Percentiles rank a stretch among this genome's conserved stretches.
Evolutionary conservation across 2,888 invertebrate genomes (phyloP).

Genomic region (Orthosia gracilis): DNA sequence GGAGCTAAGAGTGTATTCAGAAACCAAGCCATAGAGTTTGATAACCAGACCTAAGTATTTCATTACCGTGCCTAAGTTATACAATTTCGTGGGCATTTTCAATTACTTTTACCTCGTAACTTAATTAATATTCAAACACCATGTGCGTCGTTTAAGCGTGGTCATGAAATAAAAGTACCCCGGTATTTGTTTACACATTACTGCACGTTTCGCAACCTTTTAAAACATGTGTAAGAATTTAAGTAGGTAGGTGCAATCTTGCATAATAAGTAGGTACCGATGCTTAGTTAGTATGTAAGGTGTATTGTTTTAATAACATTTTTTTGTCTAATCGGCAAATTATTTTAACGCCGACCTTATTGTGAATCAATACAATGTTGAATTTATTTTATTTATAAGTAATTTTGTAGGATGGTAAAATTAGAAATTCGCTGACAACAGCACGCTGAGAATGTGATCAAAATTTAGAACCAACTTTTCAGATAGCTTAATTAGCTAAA

Average conservation of each 20-base stretch:
- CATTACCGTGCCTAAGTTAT: too few relatives aligned
- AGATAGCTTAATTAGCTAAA: neutral
- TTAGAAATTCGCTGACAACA: neutral
- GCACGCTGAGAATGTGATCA: neutral
- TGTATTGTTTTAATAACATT: conserved; percentile 15
- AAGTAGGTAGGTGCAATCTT: conserved; percentile 5
- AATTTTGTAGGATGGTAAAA: neutral
- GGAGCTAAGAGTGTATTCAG: too few relatives aligned
- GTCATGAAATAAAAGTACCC: conserved; percentile 1
- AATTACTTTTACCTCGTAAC: neutral
- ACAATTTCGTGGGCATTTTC: neutral
- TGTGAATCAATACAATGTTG: conserved; percentile 12
- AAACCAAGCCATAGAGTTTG: too few relatives aligned
- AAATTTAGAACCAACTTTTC: conserved; percentile 5
- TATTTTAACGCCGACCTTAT: neutral
- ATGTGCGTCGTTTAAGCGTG: conserved; percentile 1
- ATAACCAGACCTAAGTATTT: too few relatives aligned
- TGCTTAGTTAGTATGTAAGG: neutral
- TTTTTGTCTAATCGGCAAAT: neutral
- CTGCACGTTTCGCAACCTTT: conserved; percentile 36
- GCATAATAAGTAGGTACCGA: neutral
- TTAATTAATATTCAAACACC: conserved; percentile 5
- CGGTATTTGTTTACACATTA: conserved; percentile 9
- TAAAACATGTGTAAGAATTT: conserved; percentile 19
- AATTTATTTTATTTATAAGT: neutral